These are phyloP conservation scores for Vultur gryphus DNA, from an alignment of 2,797 vertebrate species.

Conservation along the genomic window DNA sequence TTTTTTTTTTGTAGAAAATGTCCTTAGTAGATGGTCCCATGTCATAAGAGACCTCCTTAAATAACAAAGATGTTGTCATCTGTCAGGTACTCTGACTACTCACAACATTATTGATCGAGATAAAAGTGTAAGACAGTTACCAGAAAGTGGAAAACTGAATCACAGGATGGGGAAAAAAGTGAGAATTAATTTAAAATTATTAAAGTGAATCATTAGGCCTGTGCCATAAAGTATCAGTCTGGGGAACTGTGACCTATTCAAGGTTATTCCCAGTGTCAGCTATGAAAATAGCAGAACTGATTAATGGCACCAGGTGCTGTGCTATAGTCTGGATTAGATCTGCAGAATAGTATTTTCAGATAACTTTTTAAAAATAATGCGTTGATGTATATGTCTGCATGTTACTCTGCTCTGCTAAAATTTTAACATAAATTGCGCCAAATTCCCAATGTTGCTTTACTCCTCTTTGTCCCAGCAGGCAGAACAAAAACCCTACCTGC, in stretches of 20 bases:
- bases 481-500: not conserved
- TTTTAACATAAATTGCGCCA: not conserved
- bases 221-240: not conserved
- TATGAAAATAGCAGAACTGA: not conserved
- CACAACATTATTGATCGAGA: not conserved
- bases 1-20: not conserved
- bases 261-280: not conserved
- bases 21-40: not conserved
- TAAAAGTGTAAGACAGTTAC: not conserved
- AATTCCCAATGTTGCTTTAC: not conserved
- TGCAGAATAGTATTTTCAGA: not conserved
- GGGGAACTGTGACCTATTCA: not conserved
- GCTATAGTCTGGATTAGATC: not conserved
- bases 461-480: not conserved
- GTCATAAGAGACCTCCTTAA: slow-evolving; percentile 19
- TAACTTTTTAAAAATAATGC: not conserved
- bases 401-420: not conserved
- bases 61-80: slow-evolving; percentile 44
- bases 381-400: not conserved
- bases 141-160: slow-evolving; percentile 8
- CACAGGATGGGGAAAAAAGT: not conserved
- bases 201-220: slow-evolving; percentile 2
- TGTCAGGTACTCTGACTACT: slow-evolving; percentile 29
- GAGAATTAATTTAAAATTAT: slow-evolving; percentile 21
- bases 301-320: not conserved